These are phyloP conservation scores for Drosophila biarmipes DNA, from an alignment of 1,140 invertebrate genomes.

Conservation along the genomic window DNA sequence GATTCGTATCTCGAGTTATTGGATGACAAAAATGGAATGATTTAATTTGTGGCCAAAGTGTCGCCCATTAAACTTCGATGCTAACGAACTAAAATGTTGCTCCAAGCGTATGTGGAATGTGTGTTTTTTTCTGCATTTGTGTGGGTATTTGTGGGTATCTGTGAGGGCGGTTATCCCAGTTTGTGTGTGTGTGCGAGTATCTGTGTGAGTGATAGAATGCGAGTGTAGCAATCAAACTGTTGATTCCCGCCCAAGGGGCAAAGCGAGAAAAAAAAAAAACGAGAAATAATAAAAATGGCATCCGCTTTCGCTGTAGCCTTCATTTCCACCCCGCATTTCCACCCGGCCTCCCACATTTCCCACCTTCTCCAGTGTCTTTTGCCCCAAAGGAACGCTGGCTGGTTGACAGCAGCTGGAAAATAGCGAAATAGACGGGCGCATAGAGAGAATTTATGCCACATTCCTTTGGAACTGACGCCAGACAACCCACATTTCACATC, in stretches of 20 bases:
- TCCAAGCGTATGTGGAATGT: constrained; percentile 1
- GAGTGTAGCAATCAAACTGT: constrained; percentile 63
- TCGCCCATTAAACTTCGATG: constrained; percentile 42
- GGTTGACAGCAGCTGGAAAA: constrained; percentile 14
- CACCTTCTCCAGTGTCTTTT: constrained; percentile 22
- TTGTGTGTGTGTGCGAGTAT: constrained; percentile 5
- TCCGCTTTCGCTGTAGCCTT: constrained; percentile 36
- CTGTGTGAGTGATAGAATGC: constrained; percentile 34
- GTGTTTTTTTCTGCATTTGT: not conserved
- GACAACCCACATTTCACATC: constrained; percentile 11
- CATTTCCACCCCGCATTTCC: not conserved
- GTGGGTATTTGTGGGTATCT: not conserved
- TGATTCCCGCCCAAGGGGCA: constrained; percentile 54
- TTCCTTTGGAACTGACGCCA: constrained; percentile 34
- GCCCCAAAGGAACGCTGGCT: constrained; percentile 29
- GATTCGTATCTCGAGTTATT: constrained; percentile 18
- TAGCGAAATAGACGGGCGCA: constrained; percentile 17
- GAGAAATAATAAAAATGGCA: constrained; percentile 53
- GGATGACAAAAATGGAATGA: constrained; percentile 41
- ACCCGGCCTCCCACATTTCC: not conserved
- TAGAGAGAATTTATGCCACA: constrained; percentile 45
- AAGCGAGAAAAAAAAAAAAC: not conserved
- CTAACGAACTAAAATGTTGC: constrained; percentile 51
- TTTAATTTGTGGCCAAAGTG: constrained; percentile 50
- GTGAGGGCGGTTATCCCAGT: not conserved